A percentile compares a stretch with the other conserved stretches of the same genome.
Conservation (phyloP, 2,888 invertebrate species). For the Erannis defoliaria region DNA sequence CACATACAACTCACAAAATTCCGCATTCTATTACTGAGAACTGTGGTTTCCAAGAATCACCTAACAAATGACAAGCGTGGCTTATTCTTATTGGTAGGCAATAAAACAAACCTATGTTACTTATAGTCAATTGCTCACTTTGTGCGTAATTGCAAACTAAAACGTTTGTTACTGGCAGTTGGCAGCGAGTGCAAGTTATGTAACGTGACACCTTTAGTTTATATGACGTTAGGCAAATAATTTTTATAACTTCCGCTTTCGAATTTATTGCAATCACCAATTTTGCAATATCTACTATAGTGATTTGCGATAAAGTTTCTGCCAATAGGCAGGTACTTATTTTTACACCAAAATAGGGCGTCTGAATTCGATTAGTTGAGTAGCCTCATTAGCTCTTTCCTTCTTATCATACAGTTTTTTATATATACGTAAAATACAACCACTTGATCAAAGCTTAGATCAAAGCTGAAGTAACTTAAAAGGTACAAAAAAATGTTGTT, state of each 20-base stretch:
- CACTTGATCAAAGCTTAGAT: too few species aligned
- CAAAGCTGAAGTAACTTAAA: too few species aligned
- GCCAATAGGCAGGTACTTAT: neutral
- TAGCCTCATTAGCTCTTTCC: too few species aligned
- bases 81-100: conserved; percentile 23
- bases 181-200: conserved; percentile 28
- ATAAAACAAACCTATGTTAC: conserved; percentile 23
- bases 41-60: neutral
- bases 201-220: conserved; percentile 46
- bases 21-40: too few species aligned
- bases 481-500: too few species aligned
- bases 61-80: conserved; percentile 20
- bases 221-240: conserved; percentile 50
- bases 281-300: conserved; percentile 35
- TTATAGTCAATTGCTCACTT: conserved; percentile 19
- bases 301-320: conserved; percentile 19
- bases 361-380: too few species aligned
- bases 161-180: conserved; percentile 38
- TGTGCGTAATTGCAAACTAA: conserved; percentile 19
- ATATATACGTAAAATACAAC: too few species aligned
- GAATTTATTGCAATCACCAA: conserved; percentile 43
- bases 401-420: too few species aligned
- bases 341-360: neutral
- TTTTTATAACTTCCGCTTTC: conserved; percentile 49
- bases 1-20: too few species aligned